These are phyloP conservation scores for Luidia sarsii DNA, from an alignment of 53 echinoderm and acorn worm genomes.

Conservation along the genomic window DNA sequence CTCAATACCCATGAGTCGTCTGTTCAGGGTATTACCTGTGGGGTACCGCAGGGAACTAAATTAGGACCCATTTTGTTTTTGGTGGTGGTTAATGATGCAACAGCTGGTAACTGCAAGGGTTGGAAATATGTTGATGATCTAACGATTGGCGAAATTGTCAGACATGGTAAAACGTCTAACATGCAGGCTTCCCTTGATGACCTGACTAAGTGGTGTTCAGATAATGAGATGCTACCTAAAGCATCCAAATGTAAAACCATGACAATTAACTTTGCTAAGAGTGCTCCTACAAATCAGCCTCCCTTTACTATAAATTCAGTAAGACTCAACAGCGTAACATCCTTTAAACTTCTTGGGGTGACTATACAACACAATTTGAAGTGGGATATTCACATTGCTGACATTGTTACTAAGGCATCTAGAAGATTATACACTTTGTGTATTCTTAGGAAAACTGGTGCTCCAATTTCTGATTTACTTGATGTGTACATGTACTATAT, in stretches of 20 bases:
- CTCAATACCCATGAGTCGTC: neutral
- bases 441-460: neutral
- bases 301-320: no score
- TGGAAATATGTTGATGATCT: constrained; percentile 18
- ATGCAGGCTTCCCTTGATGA: neutral
- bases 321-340: no score
- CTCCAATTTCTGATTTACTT: neutral
- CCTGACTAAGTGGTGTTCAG: neutral
- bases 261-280: neutral
- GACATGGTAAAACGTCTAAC: neutral
- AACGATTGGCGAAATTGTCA: constrained; percentile 6
- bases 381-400: neutral
- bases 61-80: constrained; percentile 23
- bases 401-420: neutral
- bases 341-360: neutral
- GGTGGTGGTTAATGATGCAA: constrained; percentile 11
- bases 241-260: neutral
- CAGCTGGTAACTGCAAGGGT: constrained; percentile 11
- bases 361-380: neutral
- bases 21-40: constrained; percentile 2
- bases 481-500: neutral
- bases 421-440: neutral
- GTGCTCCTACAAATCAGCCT: neutral
- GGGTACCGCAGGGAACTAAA: constrained; percentile 11
- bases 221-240: neutral